phyloP scores from a whole-genome alignment of 2,888 invertebrate genomes.

The Acanthosepion esculentum region DNA sequence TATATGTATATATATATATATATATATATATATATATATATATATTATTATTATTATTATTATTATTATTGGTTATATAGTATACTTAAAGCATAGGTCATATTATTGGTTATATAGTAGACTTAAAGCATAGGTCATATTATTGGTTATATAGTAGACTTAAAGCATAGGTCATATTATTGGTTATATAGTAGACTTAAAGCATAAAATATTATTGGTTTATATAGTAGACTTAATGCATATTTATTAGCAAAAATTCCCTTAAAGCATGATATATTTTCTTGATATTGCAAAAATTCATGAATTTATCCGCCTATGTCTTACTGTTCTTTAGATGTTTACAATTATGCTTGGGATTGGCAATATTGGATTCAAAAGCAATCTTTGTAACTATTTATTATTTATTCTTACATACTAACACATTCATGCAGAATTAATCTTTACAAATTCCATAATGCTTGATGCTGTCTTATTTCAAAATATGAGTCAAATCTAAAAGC shows the following conservation, averaged over 20 bases:
- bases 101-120: too few relatives aligned
- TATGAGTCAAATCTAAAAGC: not conserved
- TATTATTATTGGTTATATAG: too few relatives aligned
- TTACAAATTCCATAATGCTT: not conserved
- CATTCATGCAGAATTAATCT: not conserved
- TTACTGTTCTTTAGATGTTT: not conserved
- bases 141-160: not conserved
- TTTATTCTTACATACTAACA: constrained; percentile 8
- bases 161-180: not conserved
- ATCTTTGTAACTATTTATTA: not conserved
- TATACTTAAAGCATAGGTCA: too few relatives aligned
- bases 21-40: too few relatives aligned
- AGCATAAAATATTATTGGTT: not conserved
- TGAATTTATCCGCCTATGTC: not conserved
- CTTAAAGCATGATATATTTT: not conserved
- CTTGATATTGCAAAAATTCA: not conserved
- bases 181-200: not conserved
- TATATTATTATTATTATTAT: too few relatives aligned
- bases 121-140: not conserved
- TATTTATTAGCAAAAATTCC: not conserved
- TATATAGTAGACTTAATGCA: not conserved
- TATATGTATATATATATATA: too few relatives aligned
- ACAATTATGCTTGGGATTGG: not conserved
- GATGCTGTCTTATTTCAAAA: not conserved
- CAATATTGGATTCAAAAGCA: not conserved